A percentile compares a stretch with the other conserved stretches of the same genome.
Conservation (phyloP, 2,113 vertebrate genomes). For the Hucho hucho region DNA sequence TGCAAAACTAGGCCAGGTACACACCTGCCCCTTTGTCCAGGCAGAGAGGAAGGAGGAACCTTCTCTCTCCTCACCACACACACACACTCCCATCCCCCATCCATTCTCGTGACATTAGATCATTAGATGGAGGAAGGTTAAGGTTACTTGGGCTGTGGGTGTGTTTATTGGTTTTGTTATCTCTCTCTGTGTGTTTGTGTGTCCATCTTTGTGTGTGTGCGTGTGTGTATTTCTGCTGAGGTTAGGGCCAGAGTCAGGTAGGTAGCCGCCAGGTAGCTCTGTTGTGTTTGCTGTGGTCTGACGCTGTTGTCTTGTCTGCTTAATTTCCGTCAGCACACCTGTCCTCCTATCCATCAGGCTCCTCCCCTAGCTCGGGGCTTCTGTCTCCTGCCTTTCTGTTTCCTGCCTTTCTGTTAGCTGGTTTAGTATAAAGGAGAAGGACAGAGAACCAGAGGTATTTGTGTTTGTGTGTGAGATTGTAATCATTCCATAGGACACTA, state of each 20-base stretch:
- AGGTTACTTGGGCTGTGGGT: conserved; percentile 22
- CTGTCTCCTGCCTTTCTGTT: not conserved
- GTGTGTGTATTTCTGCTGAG: conserved; percentile 43
- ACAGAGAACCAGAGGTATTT: conserved; percentile 2
- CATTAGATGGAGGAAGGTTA: not conserved
- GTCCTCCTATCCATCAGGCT: conserved; percentile 9
- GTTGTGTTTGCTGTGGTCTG: conserved; percentile 4
- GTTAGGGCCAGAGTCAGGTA: conserved; percentile 8
- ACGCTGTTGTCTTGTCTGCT: not conserved
- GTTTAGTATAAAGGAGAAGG: conserved; percentile 30
- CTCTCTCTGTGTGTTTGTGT: no score
- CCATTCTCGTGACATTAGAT: not conserved
- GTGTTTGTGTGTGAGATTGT: not conserved
- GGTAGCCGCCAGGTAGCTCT: conserved; percentile 6
- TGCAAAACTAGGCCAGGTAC: no score
- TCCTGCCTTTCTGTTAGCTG: conserved; percentile 2
- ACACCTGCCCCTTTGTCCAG: no score
- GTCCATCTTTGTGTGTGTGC: no score
- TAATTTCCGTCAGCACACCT: conserved; percentile 27
- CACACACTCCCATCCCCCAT: not conserved
- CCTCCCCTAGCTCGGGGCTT: conserved; percentile 33
- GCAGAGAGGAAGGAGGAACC: no score
- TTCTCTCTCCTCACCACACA: not conserved
- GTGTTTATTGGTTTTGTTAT: conserved; percentile 40
- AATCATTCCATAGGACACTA: not conserved